A percentile compares a stretch with the other conserved stretches of the same genome.
Conservation (phyloP, 1,140 invertebrate species). For the Gonatopus flavifemur region DNA sequence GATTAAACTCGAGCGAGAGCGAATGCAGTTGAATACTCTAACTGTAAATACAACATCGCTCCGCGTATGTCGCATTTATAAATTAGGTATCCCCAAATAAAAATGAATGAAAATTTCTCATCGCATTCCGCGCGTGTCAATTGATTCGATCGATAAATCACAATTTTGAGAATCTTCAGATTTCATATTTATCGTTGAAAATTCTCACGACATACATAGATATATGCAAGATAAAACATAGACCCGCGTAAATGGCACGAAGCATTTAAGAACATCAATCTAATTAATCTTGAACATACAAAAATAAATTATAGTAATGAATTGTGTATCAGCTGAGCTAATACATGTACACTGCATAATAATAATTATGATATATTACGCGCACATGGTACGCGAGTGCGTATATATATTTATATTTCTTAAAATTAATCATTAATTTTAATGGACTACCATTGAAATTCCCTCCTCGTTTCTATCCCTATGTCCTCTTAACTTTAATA, state of each 20-base stretch:
- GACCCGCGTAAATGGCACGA: slow-evolving; percentile 29
- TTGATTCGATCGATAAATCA: not conserved
- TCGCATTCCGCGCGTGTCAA: not conserved
- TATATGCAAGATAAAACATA: slow-evolving; percentile 18
- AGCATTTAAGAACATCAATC: slow-evolving; percentile 27
- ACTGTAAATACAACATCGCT: no score
- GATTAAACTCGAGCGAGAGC: no score
- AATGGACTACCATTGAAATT: slow-evolving; percentile 30
- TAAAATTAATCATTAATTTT: slow-evolving; percentile 28
- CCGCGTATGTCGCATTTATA: no score
- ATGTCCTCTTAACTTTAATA: not conserved
- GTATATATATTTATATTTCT: slow-evolving; percentile 24
- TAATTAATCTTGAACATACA: slow-evolving; percentile 45
- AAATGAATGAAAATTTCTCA: not conserved
- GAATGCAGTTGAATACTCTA: no score
- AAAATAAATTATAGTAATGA: slow-evolving; percentile 52
- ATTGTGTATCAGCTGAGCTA: slow-evolving; percentile 44
- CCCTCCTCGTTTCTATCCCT: slow-evolving; percentile 17
- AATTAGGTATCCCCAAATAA: not conserved
- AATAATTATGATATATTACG: no score
- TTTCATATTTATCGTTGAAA: not conserved
- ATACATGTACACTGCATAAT: slow-evolving; percentile 47
- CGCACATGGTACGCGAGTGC: slow-evolving; percentile 21
- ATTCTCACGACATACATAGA: no score
- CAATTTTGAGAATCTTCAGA: not conserved